Percentiles rank a stretch among this genome's conserved stretches.
These are phyloP conservation scores for Babylonia areolata DNA, from an alignment of 1,140 invertebrate species.

Conservation along the genomic window DNA sequence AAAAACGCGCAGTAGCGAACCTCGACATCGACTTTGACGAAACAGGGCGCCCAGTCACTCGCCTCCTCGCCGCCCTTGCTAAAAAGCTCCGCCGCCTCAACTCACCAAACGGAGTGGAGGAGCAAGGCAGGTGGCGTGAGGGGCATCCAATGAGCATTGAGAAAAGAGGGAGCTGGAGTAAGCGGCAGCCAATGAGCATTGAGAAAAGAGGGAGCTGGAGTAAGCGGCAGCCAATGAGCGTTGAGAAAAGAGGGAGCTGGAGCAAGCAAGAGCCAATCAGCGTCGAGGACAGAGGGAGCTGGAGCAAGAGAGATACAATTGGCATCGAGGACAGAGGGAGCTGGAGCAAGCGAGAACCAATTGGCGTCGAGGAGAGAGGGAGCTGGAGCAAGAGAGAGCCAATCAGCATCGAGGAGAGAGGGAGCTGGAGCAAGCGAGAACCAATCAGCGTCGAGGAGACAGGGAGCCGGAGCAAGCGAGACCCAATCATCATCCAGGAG, in stretches of 20 bases:
- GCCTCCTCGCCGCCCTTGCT: no score
- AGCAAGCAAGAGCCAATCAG: no score
- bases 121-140: no score
- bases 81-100: no score
- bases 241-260: not conserved
- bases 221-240: not conserved
- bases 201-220: not conserved
- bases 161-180: not conserved
- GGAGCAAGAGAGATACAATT: not conserved
- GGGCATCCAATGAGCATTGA: no score
- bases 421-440: conserved; percentile 25
- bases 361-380: not conserved
- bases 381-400: conserved; percentile 17
- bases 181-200: not conserved
- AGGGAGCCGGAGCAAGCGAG: conserved; percentile 16
- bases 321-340: not conserved
- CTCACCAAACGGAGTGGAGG: no score
- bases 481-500: not conserved
- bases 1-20: no score
- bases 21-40: no score
- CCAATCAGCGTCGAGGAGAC: not conserved
- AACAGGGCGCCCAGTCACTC: no score
- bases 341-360: conserved; percentile 3
- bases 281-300: not conserved
- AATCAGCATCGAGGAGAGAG: conserved; percentile 5